These are phyloP conservation scores for Halisarca cf. caerulea DNA, from an alignment of 37 sponge, comb jelly and placozoan genomes.

Conservation along the genomic window DNA sequence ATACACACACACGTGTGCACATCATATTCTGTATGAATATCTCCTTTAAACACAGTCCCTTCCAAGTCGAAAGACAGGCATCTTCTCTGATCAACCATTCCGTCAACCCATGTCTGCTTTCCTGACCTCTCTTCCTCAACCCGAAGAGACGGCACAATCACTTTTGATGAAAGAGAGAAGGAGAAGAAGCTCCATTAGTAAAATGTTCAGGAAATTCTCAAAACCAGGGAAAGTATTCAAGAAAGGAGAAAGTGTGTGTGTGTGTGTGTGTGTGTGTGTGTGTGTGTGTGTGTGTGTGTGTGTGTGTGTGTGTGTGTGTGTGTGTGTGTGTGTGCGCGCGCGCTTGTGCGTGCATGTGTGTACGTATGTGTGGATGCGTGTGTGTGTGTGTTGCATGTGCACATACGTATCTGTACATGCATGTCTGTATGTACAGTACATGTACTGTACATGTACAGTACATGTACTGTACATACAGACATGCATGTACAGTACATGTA, in stretches of 20 bases:
- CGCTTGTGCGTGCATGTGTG: slow-evolving; percentile 29
- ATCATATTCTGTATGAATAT: background rate
- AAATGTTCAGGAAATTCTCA: slow-evolving; percentile 38
- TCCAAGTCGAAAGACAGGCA: background rate
- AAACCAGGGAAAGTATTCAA: background rate
- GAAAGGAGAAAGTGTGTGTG: slow-evolving; percentile 49
- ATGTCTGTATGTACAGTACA: background rate
- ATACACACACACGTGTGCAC: background rate
- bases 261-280: slow-evolving; percentile 43
- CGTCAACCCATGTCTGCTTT: slow-evolving; percentile 1
- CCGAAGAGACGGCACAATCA: slow-evolving; percentile 50
- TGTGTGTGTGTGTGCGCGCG: slow-evolving; percentile 37
- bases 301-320: slow-evolving; percentile 41
- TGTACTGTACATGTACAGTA: background rate
- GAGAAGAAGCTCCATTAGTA: slow-evolving; percentile 28
- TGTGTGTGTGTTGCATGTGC: slow-evolving; percentile 3
- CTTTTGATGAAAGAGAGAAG: slow-evolving; percentile 31
- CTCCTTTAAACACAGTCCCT: background rate
- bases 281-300: slow-evolving; percentile 40
- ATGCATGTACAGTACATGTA: background rate
- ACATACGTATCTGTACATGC: background rate
- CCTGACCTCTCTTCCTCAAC: slow-evolving; percentile 43
- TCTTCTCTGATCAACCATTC: background rate
- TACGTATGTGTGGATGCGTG: slow-evolving; percentile 15
- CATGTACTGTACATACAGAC: too few relatives aligned